A percentile compares a stretch with the other conserved stretches of the same genome.
Conservation (phyloP, 2,888 invertebrate genomes). For the Atethmia centrago region DNA sequence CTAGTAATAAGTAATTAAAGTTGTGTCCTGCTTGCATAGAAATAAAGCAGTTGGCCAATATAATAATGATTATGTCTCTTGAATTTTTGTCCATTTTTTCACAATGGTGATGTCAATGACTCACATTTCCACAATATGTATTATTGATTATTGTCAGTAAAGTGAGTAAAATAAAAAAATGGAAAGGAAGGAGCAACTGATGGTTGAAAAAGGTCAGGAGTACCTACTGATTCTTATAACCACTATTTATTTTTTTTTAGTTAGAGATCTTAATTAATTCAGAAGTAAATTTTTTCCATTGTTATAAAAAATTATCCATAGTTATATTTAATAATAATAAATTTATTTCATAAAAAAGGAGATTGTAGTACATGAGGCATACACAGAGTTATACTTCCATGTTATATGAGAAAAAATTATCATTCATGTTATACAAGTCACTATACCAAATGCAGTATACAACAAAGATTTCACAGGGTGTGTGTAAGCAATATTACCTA, state of each 20-base stretch:
- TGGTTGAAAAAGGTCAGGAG: background rate
- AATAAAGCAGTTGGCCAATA: background rate
- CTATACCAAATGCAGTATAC: background rate
- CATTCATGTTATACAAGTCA: too few relatives aligned
- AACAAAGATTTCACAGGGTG: constrained; percentile 41
- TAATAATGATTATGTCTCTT: background rate
- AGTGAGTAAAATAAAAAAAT: background rate
- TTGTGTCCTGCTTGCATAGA: constrained; percentile 21
- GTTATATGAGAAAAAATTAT: too few relatives aligned
- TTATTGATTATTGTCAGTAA: background rate
- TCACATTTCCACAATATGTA: background rate
- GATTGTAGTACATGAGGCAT: too few relatives aligned
- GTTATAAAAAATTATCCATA: constrained; percentile 9
- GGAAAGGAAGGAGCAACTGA: background rate
- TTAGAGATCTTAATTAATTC: background rate
- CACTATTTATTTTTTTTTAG: background rate
- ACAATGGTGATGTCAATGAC: background rate
- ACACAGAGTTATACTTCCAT: too few relatives aligned
- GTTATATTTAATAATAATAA: too few relatives aligned
- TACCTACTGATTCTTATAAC: background rate
- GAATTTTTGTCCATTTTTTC: background rate
- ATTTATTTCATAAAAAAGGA: too few relatives aligned
- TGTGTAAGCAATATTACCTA: constrained; percentile 52
- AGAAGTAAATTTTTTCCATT: background rate
- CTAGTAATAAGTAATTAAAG: constrained; percentile 20